phyloP scores from a whole-genome alignment of 2,113 vertebrate species.

The Gopherus evgoodei region DNA sequence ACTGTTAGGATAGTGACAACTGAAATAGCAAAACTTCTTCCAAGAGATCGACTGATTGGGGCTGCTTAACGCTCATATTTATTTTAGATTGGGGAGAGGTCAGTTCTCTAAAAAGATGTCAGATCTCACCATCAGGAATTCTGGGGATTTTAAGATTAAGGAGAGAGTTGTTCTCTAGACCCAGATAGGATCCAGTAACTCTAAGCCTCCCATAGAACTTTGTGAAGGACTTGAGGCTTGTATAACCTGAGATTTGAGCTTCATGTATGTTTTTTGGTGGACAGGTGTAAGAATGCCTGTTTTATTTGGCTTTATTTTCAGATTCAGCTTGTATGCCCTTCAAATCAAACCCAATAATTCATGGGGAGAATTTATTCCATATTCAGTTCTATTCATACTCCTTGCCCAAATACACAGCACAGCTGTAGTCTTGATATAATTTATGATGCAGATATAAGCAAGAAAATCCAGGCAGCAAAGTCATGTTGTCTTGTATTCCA shows the following conservation, averaged over 20 bases:
- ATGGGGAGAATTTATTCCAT: background rate
- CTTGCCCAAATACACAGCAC: background rate
- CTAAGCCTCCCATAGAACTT: background rate
- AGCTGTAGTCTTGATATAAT: background rate
- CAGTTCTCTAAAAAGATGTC: background rate
- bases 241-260: background rate
- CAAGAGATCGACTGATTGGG: background rate
- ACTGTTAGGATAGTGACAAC: background rate
- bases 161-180: background rate
- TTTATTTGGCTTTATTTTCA: slow-evolving; percentile 1
- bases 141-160: background rate
- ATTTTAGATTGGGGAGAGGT: background rate
- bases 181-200: background rate
- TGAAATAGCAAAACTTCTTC: background rate
- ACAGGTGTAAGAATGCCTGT: background rate
- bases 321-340: background rate
- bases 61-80: background rate
- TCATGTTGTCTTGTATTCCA: background rate
- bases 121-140: background rate
- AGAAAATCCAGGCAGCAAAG: background rate
- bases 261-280: background rate
- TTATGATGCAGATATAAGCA: background rate
- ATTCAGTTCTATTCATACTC: background rate
- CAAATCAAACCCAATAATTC: background rate
- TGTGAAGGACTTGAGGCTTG: background rate